Evolutionary conservation across 2,797 vertebrate species (phyloP).

Genomic region (Melanotaenia pygmaea): DNA sequence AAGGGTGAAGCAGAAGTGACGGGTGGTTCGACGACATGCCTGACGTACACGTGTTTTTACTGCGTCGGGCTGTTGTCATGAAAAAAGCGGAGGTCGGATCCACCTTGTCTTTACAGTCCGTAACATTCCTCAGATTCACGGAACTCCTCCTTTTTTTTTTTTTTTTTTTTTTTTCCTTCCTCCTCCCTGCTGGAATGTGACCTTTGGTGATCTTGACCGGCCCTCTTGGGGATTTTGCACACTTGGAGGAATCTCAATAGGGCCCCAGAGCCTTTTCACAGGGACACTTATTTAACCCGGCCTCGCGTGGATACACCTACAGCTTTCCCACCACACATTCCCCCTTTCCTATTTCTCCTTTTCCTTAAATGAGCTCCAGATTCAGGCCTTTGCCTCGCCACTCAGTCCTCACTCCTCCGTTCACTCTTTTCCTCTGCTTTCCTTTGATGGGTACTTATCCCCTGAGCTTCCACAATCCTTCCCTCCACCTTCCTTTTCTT

Average conservation of each 20-base stretch:
- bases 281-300: slow-evolving; percentile 38
- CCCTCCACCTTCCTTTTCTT: slow-evolving; percentile 40
- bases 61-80: too few relatives aligned
- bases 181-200: slow-evolving; percentile 82
- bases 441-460: slow-evolving; percentile 67
- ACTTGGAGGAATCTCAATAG: slow-evolving; percentile 83
- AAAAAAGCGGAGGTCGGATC: background rate
- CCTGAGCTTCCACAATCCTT: slow-evolving; percentile 47
- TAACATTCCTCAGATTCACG: slow-evolving; percentile 61
- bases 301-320: slow-evolving; percentile 35
- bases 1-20: slow-evolving; percentile 4
- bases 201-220: slow-evolving; percentile 80
- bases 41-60: background rate
- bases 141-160: background rate
- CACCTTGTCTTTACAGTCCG: slow-evolving; percentile 27
- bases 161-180: background rate
- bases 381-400: slow-evolving; percentile 6
- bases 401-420: background rate
- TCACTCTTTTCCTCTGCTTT: slow-evolving; percentile 8
- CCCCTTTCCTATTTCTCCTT: background rate
- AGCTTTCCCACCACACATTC: slow-evolving; percentile 38
- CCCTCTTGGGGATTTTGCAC: slow-evolving; percentile 81
- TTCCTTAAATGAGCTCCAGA: background rate
- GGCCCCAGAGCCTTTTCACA: slow-evolving; percentile 70
- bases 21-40: slow-evolving; percentile 2